Evolutionary conservation across 2,113 vertebrate species (phyloP), one percentile per base, ranked within the genome.

Genomic region (Myiozetetes cayanensis): DNA sequence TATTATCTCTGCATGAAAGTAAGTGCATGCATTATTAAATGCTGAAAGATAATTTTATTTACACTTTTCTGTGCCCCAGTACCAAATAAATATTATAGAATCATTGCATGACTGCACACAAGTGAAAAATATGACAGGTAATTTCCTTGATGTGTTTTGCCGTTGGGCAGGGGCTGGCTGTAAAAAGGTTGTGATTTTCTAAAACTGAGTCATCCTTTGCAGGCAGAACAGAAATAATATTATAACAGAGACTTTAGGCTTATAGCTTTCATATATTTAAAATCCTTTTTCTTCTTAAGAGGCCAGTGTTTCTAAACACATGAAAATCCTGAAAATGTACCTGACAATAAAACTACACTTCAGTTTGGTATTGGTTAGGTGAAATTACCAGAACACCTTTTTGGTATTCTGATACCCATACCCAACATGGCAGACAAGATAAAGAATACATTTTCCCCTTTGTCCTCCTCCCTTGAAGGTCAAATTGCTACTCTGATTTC

Each of bases 391-490:
- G 35, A 87, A 5, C 12, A 72, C 1, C 2, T 76, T n/a, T 62
- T 50, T 1, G 1, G 2, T 49, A 35, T 87, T 59, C 39, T 79
- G 41, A 22, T 61, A 25, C 11, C 14, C 20, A 25, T 53, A 85
- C 17, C 0, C 17, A 30, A n/a, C 0, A 0, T 9, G 7, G 23
- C 15, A 55, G 23, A 50, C 43, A 44, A 63, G 52, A 43, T 30
- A 25, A 80, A 79, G 41, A 73, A 46, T 68, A 4, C 30, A 19
- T 68, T 78, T 81, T 56, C 24, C 12, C 55, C 8, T 89, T 81
- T 6, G 1, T 91, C 25, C 8, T 65, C 4, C 31, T 80, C 31
- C 23, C 63, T 46, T 62, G 62, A 90, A 43, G 43, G 33, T 74
- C 71, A 76, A 68, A n/a, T 63, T 9, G 14, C 66, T 72, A 52